These are phyloP conservation scores for Diogma glabrata DNA, from an alignment of 2,888 invertebrate species.

Conservation along the genomic window DNA sequence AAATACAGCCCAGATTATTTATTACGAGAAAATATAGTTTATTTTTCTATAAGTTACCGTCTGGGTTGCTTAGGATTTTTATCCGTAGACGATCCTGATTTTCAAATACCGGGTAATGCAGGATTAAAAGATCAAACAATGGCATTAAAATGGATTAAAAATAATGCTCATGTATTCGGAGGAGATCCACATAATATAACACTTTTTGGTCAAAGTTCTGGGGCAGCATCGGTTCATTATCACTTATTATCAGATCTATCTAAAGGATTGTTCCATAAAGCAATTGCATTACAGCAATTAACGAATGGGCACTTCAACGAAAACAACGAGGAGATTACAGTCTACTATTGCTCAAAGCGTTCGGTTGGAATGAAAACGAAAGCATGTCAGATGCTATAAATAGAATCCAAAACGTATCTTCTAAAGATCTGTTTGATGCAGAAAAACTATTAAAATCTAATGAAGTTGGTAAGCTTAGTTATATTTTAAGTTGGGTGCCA, in stretches of 20 bases:
- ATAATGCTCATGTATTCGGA: too few relatives aligned
- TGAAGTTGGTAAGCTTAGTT: background rate
- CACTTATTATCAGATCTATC: conserved; percentile 2
- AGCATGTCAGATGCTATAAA: background rate
- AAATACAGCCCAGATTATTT: conserved; percentile 45
- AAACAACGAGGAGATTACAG: background rate
- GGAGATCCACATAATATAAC: too few relatives aligned
- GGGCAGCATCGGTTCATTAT: background rate
- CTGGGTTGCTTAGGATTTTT: conserved; percentile 41
- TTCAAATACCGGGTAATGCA: conserved; percentile 41
- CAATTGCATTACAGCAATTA: too few relatives aligned
- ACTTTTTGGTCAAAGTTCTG: too few relatives aligned
- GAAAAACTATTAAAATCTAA: background rate
- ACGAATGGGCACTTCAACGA: too few relatives aligned
- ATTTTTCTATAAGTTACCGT: conserved; percentile 51
- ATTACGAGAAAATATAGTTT: conserved; percentile 44
- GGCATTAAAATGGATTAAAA: conserved; percentile 39
- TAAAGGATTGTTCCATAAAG: too few relatives aligned
- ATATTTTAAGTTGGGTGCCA: background rate
- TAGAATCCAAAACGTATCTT: background rate
- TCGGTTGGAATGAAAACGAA: background rate
- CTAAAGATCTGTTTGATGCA: background rate
- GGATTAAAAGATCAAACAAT: conserved; percentile 17
- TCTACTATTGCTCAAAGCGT: background rate
- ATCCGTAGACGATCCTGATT: conserved; percentile 37